These are phyloP conservation scores for Coenonympha glycerion DNA, from an alignment of 2,888 invertebrate genomes.

Conservation along the genomic window DNA sequence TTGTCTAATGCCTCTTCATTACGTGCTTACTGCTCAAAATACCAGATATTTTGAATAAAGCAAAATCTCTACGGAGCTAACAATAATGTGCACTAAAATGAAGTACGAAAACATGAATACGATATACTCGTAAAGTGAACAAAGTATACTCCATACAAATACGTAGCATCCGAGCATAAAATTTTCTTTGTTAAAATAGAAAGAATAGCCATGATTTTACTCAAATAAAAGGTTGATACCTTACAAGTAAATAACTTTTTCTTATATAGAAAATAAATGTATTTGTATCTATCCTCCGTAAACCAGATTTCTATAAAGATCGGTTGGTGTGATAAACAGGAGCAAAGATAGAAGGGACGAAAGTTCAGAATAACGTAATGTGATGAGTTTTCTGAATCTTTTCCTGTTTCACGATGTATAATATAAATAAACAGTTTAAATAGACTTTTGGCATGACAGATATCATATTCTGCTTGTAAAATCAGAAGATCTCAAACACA, in stretches of 20 bases:
- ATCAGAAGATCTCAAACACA: too few species aligned
- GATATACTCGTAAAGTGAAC: neutral
- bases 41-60: too few species aligned
- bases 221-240: conserved; percentile 6
- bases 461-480: too few species aligned
- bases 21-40: too few species aligned
- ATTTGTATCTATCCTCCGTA: conserved; percentile 9
- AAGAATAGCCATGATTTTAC: neutral
- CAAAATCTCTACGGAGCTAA: too few species aligned
- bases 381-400: conserved; percentile 3
- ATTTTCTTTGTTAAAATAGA: neutral
- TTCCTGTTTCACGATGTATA: neutral
- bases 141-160: neutral
- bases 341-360: conserved; percentile 17
- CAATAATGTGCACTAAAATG: neutral
- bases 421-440: too few species aligned
- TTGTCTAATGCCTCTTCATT: too few species aligned
- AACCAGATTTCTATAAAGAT: conserved; percentile 19
- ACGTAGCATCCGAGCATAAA: neutral
- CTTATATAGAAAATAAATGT: conserved; percentile 15
- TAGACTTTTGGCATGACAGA: too few species aligned
- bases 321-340: conserved; percentile 18
- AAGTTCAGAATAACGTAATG: conserved; percentile 16
- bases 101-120: neutral
- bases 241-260: conserved; percentile 17